Percentiles rank a stretch among this genome's conserved stretches.
These are phyloP conservation scores for Cygnus olor DNA, from an alignment of 2,797 vertebrate species.

Conservation along the genomic window DNA sequence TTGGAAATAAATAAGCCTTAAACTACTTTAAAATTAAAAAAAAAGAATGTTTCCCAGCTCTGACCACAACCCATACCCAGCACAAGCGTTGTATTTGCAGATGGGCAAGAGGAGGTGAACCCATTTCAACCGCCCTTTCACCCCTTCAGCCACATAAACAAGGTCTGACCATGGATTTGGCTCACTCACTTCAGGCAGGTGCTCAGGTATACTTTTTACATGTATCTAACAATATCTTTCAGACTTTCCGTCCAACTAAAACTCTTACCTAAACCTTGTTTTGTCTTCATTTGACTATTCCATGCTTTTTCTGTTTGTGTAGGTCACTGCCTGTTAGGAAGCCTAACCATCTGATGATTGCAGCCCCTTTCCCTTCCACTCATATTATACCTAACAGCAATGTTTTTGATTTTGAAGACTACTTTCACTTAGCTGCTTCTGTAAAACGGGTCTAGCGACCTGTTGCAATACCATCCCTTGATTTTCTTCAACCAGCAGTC, in stretches of 20 bases:
- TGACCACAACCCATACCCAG: neutral
- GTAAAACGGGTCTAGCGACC: neutral
- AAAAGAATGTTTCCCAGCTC: neutral
- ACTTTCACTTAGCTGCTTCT: neutral
- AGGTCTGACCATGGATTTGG: neutral
- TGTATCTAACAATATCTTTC: neutral
- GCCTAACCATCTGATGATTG: neutral
- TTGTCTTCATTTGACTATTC: neutral
- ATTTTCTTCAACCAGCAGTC: neutral
- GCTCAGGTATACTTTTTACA: neutral
- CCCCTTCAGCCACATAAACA: neutral
- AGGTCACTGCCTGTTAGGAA: neutral
- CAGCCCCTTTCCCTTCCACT: neutral
- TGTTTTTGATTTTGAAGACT: neutral
- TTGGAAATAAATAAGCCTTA: neutral
- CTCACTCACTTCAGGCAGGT: fast-evolving
- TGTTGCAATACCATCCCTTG: neutral
- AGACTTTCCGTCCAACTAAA: neutral
- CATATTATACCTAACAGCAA: neutral
- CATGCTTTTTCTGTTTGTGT: neutral
- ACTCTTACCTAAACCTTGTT: neutral
- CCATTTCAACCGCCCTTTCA: neutral
- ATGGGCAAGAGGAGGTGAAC: neutral
- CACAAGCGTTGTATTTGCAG: neutral
- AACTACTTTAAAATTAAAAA: neutral